Base-by-base conservation (phyloP, 2,797 vertebrate genomes). In the Melanotaenia boesemani region DNA sequence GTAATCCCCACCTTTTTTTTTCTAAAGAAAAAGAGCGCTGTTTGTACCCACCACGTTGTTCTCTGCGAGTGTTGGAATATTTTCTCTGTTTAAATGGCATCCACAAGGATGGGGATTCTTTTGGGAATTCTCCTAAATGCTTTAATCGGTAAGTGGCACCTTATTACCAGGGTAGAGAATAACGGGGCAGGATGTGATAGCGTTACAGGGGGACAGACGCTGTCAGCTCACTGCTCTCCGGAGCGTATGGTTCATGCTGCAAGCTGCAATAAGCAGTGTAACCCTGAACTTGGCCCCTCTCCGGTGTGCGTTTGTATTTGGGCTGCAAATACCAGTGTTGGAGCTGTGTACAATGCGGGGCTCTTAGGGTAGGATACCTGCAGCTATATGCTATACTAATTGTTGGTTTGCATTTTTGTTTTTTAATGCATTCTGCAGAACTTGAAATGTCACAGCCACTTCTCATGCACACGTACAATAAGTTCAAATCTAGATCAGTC, bases 131-230 rank as follows among this genome's bases (percentile, higher is more conserved):
- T 95, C 67, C 81, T 95, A 1, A 80, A 89, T 52, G 89, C 93
- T 81, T 86, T 95, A 46, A 87, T 92, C 65, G 95, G 95, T 96
- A 91, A 95, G 95, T 95, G 77, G n/a, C 63, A 18, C 67, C 24
- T 64, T 26, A 4, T 16, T 15, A 11, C 20, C 11, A 15, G 28
- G 12, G 18, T 2, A 6, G 36, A 24, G 59, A 57, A 32, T 11
- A 6, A 58, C 24, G 74, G 39, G 63, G 30, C 73, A 24, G 22
- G 57, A 32, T 64, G 70, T 20, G 68, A 20, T 1, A 3, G 66
- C 57, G 39, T 13, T 28, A 44, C 10, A 4, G 18, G 16, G 12
- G 76, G 63, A 60, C 34, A 32, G 8, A 34, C 63, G 46, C 59
- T 57, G 44, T 34, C 63, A 24, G 60, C 26, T n/a, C 34, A 77